A percentile compares a stretch with the other conserved stretches of the same genome.
These are phyloP conservation scores for Gouania willdenowi DNA, from an alignment of 2,797 vertebrate genomes.

Conservation along the genomic window DNA sequence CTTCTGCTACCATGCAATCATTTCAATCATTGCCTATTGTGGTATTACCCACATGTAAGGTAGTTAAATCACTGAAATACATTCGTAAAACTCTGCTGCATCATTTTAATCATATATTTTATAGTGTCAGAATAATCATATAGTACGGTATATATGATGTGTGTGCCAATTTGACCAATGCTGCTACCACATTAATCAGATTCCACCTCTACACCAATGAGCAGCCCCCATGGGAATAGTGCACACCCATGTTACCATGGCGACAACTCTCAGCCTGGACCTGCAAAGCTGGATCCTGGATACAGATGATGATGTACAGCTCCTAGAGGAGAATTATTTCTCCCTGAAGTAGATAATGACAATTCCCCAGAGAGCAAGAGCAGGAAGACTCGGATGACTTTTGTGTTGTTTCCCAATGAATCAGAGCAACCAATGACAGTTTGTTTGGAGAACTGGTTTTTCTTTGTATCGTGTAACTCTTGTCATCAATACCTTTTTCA, in stretches of 20 bases:
- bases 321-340: conserved; percentile 17
- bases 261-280: conserved; percentile 47
- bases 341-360: conserved; percentile 41
- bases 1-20: too few relatives aligned
- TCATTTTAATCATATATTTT: conserved; percentile 13
- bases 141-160: too few relatives aligned
- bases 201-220: conserved; percentile 53
- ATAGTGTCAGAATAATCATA: too few relatives aligned
- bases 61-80: too few relatives aligned
- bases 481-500: too few relatives aligned
- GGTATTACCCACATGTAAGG: too few relatives aligned
- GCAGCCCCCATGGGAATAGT: conserved; percentile 45
- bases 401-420: neutral
- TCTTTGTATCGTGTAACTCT: too few relatives aligned
- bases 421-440: neutral
- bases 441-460: too few relatives aligned
- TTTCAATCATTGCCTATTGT: too few relatives aligned
- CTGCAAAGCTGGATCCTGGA: conserved; percentile 47
- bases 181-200: conserved; percentile 36
- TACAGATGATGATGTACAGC: conserved; percentile 54
- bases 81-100: too few relatives aligned
- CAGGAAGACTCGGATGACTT: conserved; percentile 20
- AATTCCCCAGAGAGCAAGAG: conserved; percentile 9
- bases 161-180: conserved; percentile 20
- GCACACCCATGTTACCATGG: conserved; percentile 69